Percentiles rank a stretch among this genome's conserved stretches.
These are phyloP conservation scores for Xanthostigma xanthostigma DNA, from an alignment of 2,888 invertebrate genomes.

Conservation along the genomic window DNA sequence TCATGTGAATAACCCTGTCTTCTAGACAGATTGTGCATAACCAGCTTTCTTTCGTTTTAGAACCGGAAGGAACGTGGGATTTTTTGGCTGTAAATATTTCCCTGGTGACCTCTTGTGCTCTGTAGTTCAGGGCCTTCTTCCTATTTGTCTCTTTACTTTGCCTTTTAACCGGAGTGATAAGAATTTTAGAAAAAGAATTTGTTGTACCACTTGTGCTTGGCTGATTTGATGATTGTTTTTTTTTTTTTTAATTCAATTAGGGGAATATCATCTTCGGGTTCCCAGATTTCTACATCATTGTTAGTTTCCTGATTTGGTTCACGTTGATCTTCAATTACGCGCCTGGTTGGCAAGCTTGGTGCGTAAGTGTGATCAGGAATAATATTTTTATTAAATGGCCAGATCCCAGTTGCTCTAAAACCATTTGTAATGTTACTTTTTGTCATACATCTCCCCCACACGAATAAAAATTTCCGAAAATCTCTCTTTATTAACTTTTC, in stretches of 20 bases:
- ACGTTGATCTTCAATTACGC: neutral
- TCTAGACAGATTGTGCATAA: slow-evolving; percentile 7
- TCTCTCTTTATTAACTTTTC: no score
- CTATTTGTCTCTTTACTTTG: neutral
- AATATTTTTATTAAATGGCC: slow-evolving; percentile 15
- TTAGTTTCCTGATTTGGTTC: neutral
- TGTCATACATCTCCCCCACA: slow-evolving; percentile 16
- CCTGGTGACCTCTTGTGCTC: slow-evolving; percentile 7
- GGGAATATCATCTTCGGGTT: no score
- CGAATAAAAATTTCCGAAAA: slow-evolving; percentile 9
- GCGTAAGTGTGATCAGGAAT: slow-evolving; percentile 16
- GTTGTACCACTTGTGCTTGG: no score
- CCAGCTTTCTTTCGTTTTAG: neutral
- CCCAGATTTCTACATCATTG: no score
- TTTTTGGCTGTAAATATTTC: slow-evolving; percentile 5
- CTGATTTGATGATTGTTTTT: no score
- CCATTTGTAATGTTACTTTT: slow-evolving; percentile 15
- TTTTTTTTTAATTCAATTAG: no score
- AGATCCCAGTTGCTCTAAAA: slow-evolving; percentile 17
- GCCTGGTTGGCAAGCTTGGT: slow-evolving; percentile 7
- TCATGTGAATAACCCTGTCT: slow-evolving; percentile 4
- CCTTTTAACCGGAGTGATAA: no score
- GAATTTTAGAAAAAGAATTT: no score
- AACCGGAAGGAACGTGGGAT: no score
- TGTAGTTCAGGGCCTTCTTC: slow-evolving; percentile 8